Evolutionary conservation across 2,797 vertebrate species (phyloP).

Genomic region (Lindbergichthys nudifrons): DNA sequence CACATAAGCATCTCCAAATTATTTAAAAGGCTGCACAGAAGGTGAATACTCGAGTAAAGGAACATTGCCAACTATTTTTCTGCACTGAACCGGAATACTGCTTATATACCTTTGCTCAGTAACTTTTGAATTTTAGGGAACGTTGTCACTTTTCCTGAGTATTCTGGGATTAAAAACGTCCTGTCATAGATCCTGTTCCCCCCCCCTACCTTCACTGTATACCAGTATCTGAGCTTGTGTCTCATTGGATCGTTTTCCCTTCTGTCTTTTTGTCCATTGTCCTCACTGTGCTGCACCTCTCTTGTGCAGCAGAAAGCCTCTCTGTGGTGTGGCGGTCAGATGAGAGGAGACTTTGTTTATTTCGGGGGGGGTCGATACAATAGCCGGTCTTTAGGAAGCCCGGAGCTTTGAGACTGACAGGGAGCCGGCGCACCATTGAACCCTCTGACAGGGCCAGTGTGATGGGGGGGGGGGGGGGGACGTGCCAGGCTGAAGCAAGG

Average conservation of each 20-base stretch:
- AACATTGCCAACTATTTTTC: neutral
- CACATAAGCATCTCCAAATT: neutral
- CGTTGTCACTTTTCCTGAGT: neutral
- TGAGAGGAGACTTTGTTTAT: constrained; percentile 77
- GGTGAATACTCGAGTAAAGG: neutral
- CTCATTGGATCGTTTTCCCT: constrained; percentile 23
- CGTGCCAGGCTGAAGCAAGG: constrained; percentile 65
- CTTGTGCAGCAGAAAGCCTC: constrained; percentile 60
- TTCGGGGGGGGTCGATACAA: constrained; percentile 69
- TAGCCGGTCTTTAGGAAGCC: constrained; percentile 59
- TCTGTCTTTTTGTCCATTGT: constrained; percentile 64
- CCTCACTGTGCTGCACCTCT: constrained; percentile 51
- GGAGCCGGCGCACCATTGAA: constrained; percentile 66
- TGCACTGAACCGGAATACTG: neutral
- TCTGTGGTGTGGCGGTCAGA: constrained; percentile 60
- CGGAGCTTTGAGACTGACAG: constrained; percentile 40
- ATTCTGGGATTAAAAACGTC: neutral
- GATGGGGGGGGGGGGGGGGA: constrained; percentile 62
- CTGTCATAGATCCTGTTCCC: neutral
- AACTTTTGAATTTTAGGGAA: neutral
- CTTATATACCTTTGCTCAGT: neutral
- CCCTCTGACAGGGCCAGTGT: constrained; percentile 62
- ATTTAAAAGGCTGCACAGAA: neutral
- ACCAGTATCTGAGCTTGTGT: neutral
- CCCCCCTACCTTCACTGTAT: constrained; percentile 5